Evolutionary conservation across 2,797 vertebrate genomes (phyloP), one percentile per base, ranked within the genome.

Genomic region (Acanthurus leucopareius): DNA sequence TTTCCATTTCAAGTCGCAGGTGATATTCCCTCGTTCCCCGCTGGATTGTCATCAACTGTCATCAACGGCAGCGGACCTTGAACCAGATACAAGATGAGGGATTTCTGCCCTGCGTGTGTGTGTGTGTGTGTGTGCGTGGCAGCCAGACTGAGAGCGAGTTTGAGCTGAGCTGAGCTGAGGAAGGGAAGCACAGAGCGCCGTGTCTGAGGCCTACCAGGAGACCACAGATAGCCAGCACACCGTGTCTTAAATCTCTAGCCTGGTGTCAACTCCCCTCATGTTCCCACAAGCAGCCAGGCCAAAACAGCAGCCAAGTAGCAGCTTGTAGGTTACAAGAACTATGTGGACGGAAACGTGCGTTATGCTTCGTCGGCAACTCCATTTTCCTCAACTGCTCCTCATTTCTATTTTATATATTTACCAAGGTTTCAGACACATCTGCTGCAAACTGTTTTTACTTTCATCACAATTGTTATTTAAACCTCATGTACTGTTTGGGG

Each of bases 81-180:
- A 95, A 94, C 93, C 86, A 91, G 89, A 90, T 91, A 92, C 89
- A 92, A 94, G 94, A 92, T 93, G 91, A 92, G 90, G 92, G 91
- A 94, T 93, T 94, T 93, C 82, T 73, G 71, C 69, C 72, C 63
- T 57, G 83, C 74, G 28, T 28, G 28, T 28, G 28, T 28, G 28
- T 28, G 28, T 28, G 57, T 80, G 75, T 73, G 87, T 78, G 85
- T 86, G 80, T 83, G 66, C 3, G 68, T 65, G 76, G 80, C 58
- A 80, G 71, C 51, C 74, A 80, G 82, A 76, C 74, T 61, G 79
- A 84, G 83, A 80, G 63, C 15, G 73, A 83, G 78, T 79, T 49
- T 22, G 78, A 67, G 60, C 28, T 28, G 28, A 28, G 28, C 28
- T 28, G 28, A 15, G 53, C 58, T 53, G 74, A 58, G 64, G 66